phyloP scores from a whole-genome alignment of 2,797 vertebrate species.

The Menidia menidia region DNA sequence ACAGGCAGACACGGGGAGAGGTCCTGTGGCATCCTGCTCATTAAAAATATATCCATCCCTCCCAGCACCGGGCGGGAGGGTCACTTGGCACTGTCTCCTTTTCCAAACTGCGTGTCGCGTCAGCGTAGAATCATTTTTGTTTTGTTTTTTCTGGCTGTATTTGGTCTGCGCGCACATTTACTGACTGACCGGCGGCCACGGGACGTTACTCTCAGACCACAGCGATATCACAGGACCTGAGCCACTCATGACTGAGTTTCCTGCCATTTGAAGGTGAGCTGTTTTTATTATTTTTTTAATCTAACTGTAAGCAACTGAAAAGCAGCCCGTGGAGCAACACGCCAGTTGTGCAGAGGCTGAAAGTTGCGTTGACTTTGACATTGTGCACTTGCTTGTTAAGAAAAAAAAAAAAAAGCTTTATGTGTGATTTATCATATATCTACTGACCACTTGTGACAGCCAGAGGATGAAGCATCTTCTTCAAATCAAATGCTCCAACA shows the following conservation, averaged over 20 bases:
- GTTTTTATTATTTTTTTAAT: slow-evolving; percentile 11
- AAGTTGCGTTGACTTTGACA: slow-evolving; percentile 60
- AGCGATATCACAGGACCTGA: slow-evolving; percentile 35
- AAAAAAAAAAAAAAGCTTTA: slow-evolving; percentile 4
- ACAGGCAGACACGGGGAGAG: slow-evolving; percentile 6
- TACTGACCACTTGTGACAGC: slow-evolving; percentile 46
- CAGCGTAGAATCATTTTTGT: slow-evolving; percentile 24
- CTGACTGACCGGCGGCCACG: slow-evolving; percentile 18
- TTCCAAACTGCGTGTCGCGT: slow-evolving; percentile 33
- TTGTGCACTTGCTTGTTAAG: background rate
- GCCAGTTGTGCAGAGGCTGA: slow-evolving; percentile 7
- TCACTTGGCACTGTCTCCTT: slow-evolving; percentile 55
- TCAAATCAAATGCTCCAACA: slow-evolving; percentile 16
- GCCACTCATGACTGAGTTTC: slow-evolving; percentile 58
- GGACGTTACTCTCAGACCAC: slow-evolving; percentile 24
- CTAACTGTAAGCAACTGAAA: background rate
- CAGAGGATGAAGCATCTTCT: slow-evolving; percentile 30
- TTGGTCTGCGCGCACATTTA: slow-evolving; percentile 17
- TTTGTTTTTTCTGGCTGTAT: slow-evolving; percentile 11
- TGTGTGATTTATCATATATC: background rate
- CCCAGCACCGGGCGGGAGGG: slow-evolving; percentile 54
- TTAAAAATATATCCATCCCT: slow-evolving; percentile 51
- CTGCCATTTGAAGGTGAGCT: slow-evolving; percentile 74
- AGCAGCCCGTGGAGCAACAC: slow-evolving; percentile 16
- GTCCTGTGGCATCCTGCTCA: slow-evolving; percentile 41